These are phyloP conservation scores for Drosophila albomicans DNA, from an alignment of 1,140 invertebrate genomes.

Conservation along the genomic window DNA sequence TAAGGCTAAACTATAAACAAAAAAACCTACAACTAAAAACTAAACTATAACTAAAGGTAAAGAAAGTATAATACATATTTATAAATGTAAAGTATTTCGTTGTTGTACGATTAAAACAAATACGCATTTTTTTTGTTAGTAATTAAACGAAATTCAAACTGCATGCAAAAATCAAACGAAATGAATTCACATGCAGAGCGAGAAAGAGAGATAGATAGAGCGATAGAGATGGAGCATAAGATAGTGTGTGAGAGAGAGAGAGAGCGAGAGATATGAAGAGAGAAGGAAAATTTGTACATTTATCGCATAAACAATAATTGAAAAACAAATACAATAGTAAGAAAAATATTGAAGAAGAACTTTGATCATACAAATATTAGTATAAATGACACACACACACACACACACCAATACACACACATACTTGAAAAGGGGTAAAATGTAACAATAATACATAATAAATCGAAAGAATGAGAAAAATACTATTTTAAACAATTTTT, in stretches of 20 bases:
- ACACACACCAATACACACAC: constrained; percentile 4
- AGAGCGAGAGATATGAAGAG: constrained; percentile 6
- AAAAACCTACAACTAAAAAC: constrained; percentile 41
- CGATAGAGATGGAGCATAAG: neutral
- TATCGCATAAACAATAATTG: constrained; percentile 53
- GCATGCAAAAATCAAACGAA: constrained; percentile 40
- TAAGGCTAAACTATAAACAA: constrained; percentile 47
- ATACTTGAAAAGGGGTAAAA: constrained; percentile 36
- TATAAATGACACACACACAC: constrained; percentile 37
- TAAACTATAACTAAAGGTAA: constrained; percentile 37
- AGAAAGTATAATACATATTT: constrained; percentile 60
- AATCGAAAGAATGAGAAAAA: constrained; percentile 32
- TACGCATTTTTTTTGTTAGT: constrained; percentile 74
- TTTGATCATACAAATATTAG: constrained; percentile 33
- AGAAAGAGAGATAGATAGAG: constrained; percentile 1
- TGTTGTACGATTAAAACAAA: constrained; percentile 74
- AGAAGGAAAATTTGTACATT: constrained; percentile 59
- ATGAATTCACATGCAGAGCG: constrained; percentile 24
- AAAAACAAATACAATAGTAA: constrained; percentile 48
- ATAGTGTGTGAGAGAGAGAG: neutral
- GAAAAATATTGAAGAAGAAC: constrained; percentile 35
- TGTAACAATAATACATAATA: constrained; percentile 48
- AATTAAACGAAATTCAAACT: constrained; percentile 52
- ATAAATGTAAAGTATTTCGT: constrained; percentile 79
- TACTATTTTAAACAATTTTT: constrained; percentile 46